Percentiles rank a stretch among this genome's conserved stretches.
phyloP scores from a whole-genome alignment of 2,888 invertebrate species.

The Lottia scabra region DNA sequence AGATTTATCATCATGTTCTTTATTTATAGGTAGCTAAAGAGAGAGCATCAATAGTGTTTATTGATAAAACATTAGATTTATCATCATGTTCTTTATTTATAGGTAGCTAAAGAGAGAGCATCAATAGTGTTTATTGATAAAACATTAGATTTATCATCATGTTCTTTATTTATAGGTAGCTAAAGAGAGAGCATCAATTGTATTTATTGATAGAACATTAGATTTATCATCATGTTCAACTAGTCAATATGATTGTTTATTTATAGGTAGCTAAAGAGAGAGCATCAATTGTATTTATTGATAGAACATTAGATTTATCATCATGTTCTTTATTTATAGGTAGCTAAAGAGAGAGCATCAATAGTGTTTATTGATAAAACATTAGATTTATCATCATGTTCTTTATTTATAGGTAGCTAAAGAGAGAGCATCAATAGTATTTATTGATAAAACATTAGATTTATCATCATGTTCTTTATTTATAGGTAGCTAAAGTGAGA shows the following conservation, averaged over 20 bases:
- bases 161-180: constrained; percentile 47
- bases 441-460: constrained; percentile 78
- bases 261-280: constrained; percentile 59
- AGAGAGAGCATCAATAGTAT: constrained; percentile 64
- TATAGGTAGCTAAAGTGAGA: constrained; percentile 59
- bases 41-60: too few relatives aligned
- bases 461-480: constrained; percentile 63
- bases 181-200: constrained; percentile 63
- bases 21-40: too few relatives aligned
- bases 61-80: too few relatives aligned
- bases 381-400: constrained; percentile 71
- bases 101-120: too few relatives aligned
- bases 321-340: constrained; percentile 69
- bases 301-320: constrained; percentile 78
- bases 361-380: constrained; percentile 75
- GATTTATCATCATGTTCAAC: constrained; percentile 72
- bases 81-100: too few relatives aligned
- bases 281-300: constrained; percentile 72
- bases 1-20: too few relatives aligned
- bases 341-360: constrained; percentile 61
- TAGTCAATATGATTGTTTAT: too few relatives aligned
- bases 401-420: constrained; percentile 49
- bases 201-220: constrained; percentile 76
- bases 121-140: too few relatives aligned
- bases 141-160: too few relatives aligned